Percentiles rank a stretch among this genome's conserved stretches.
Conservation (phyloP, 2,888 invertebrate genomes). For the Nesidiocoris tenuis region DNA sequence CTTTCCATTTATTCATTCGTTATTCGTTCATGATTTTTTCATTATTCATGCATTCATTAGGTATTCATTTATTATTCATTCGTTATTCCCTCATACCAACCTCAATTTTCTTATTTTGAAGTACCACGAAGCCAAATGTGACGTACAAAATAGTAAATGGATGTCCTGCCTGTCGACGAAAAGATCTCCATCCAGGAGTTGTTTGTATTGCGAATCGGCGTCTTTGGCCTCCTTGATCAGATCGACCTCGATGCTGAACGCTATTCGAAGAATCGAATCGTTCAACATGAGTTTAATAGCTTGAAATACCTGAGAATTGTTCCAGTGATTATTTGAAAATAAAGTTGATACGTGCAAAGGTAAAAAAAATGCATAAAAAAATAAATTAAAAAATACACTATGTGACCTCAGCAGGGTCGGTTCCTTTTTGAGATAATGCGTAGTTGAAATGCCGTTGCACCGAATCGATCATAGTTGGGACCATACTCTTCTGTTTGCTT, state of each 20-base stretch:
- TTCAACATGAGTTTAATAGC: not conserved
- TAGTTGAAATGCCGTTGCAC: not conserved
- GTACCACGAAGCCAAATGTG: not conserved
- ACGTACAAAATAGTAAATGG: not conserved
- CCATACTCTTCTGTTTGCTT: constrained; percentile 8
- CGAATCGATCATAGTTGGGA: constrained; percentile 4
- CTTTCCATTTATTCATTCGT: too few relatives aligned
- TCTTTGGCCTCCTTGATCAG: not conserved
- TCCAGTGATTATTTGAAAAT: too few relatives aligned
- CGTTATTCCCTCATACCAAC: too few relatives aligned
- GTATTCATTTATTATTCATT: too few relatives aligned
- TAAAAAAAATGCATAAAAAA: too few relatives aligned
- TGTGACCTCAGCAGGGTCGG: not conserved
- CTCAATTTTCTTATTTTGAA: not conserved
- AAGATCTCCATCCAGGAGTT: not conserved
- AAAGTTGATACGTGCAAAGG: too few relatives aligned
- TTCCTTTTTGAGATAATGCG: not conserved
- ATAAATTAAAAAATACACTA: too few relatives aligned
- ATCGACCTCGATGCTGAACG: not conserved
- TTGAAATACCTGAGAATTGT: not conserved
- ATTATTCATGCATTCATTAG: too few relatives aligned
- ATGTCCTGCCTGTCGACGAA: not conserved
- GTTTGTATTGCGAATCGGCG: not conserved
- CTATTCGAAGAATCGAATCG: not conserved
- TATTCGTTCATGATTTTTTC: too few relatives aligned